Conservation (phyloP, 2,113 vertebrate species). For the Corythornis vintsioides region DNA sequence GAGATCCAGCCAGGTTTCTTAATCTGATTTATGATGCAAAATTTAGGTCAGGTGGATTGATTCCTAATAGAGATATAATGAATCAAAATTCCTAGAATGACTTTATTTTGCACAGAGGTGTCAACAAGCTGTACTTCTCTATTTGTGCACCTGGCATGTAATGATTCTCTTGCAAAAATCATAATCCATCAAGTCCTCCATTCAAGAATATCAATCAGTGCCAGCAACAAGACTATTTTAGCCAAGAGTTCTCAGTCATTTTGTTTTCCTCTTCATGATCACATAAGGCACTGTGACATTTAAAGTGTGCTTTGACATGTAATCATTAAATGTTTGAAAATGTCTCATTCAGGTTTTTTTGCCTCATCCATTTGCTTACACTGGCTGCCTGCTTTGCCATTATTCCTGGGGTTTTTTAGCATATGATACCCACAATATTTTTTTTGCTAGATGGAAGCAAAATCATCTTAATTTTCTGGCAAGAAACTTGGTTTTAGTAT, state of each 20-base stretch:
- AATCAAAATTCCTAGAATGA: conserved; percentile 71
- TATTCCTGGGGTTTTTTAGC: background rate
- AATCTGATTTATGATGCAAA: conserved; percentile 66
- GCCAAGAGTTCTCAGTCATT: conserved; percentile 76
- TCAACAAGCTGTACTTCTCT: conserved; percentile 72
- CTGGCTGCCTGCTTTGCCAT: background rate
- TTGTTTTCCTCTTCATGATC: conserved; percentile 49
- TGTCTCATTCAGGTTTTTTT: conserved; percentile 66
- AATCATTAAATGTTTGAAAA: conserved; percentile 80
- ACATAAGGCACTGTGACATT: conserved; percentile 68
- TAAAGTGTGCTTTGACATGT: conserved; percentile 80
- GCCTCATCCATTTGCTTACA: conserved; percentile 45
- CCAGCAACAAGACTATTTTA: conserved; percentile 57
- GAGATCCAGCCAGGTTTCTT: background rate
- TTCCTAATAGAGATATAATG: conserved; percentile 73
- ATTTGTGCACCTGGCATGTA: conserved; percentile 68
- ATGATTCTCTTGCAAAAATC: conserved; percentile 77
- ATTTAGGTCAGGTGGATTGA: conserved; percentile 66
- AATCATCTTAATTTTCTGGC: background rate
- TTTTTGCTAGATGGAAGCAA: background rate
- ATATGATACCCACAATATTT: background rate
- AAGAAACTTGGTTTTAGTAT: background rate
- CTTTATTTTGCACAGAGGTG: conserved; percentile 63
- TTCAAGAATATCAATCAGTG: conserved; percentile 75
- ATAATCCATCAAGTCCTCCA: conserved; percentile 75